Evolutionary conservation across 2,888 invertebrate genomes (phyloP), one percentile per base, ranked within the genome.

Genomic region (Galeruca laticollis): DNA sequence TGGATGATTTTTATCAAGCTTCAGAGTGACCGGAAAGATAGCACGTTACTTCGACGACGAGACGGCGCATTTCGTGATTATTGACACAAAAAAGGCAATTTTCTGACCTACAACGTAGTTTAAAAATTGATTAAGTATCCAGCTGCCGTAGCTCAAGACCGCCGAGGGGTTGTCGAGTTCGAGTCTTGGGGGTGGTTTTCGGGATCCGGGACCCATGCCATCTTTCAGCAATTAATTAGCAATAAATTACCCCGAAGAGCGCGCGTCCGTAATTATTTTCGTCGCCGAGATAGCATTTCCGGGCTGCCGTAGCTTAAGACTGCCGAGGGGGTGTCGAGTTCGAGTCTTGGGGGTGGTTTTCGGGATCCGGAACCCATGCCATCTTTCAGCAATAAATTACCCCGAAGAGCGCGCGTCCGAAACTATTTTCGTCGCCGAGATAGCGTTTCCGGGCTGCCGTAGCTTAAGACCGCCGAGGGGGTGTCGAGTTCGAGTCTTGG

Each of bases 41-140:
- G n/a, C 5, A 40, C 40, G 40, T 40, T 40, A 40, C n/a, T 40
- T 40, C n/a, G 40, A n/a, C 40, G 40, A 40, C n/a, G n/a, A 40
- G n/a, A 40, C 40, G 40, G 40, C 40, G 40, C n/a, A 40, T 40
- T 40, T 40, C 40, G 13, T 40, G n/a, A 40, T 43, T n/a, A n/a
- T 43, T n/a, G 40, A 43, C 13, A n/a, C 13, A n/a, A 43, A 43
- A 4, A 43, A 43, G 40, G 40, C 40, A n/a, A n/a, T 43, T 43
- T 43, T 43, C n/a, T 43, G 40, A 26, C 26, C 26, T 26, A 26
- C 26, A 26, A 26, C 26, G 40, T n/a, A 43, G 40, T 2, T n/a
- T 43, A 43, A 43, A n/a, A 43, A 40, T 40, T 40, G 40, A 40
- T 40, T 40, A n/a, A 40, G 40, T n/a, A n/a, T n/a, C 40, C 13